Percentiles rank a stretch among this genome's conserved stretches.
Evolutionary conservation across 1,140 invertebrate genomes (phyloP).

Genomic region (Caenorhabditis inopinata): DNA sequence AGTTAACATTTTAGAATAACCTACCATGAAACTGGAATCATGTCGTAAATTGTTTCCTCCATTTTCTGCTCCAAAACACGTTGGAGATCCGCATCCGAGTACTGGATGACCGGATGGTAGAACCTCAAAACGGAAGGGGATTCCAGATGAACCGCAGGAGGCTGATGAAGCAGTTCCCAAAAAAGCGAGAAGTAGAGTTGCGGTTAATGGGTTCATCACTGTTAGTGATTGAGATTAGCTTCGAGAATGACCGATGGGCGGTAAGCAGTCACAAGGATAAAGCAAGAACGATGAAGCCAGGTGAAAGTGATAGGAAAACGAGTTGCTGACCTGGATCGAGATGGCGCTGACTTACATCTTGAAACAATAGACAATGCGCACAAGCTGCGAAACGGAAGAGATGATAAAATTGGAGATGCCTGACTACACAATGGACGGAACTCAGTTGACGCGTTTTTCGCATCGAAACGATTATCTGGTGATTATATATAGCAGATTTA

Average conservation of each 20-base stretch:
- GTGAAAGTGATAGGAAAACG: constrained; percentile 34
- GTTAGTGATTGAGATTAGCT: constrained; percentile 20
- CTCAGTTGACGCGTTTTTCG: constrained; percentile 14
- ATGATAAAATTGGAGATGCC: background rate
- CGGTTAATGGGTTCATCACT: constrained; percentile 32
- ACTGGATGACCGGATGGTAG: constrained; percentile 44
- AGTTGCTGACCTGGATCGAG: constrained; percentile 28
- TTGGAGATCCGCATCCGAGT: constrained; percentile 51
- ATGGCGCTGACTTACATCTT: background rate
- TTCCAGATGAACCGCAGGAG: constrained; percentile 47
- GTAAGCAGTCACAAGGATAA: background rate
- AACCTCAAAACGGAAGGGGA: constrained; percentile 51
- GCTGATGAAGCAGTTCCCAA: constrained; percentile 11
- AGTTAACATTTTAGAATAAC: background rate
- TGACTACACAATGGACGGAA: constrained; percentile 8
- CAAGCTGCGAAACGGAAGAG: background rate
- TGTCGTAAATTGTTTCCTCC: constrained; percentile 48
- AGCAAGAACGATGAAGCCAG: background rate
- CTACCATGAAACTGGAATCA: constrained; percentile 47
- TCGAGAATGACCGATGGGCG: constrained; percentile 22
- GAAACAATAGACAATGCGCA: constrained; percentile 30
- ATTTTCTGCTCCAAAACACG: constrained; percentile 53
- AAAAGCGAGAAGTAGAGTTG: constrained; percentile 28
- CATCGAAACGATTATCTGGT: background rate
- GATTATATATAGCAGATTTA: background rate